Base-by-base conservation (phyloP, 2,113 vertebrate species). In the Onychorhynchus coronatus region DNA sequence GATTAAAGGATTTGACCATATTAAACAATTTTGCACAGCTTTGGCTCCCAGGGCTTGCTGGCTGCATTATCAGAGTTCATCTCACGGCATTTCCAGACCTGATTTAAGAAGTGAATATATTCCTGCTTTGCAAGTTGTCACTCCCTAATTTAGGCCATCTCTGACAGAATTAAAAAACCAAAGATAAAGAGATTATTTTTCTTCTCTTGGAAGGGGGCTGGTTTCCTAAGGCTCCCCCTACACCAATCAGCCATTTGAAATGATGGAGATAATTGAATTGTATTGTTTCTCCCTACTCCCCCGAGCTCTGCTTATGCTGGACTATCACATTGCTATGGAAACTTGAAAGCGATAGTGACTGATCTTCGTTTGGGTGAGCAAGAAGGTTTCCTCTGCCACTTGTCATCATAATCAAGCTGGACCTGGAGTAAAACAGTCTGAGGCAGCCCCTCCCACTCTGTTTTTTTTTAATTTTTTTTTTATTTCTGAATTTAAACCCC, bases 1-100 rank as follows among this genome's bases (percentile, higher is more conserved):
- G 98, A 98, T 98, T 98, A 98, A 98, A 98, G 96, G 97, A 97
- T 97, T 97, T 97, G 96, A 97, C 97, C 94, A 84, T 98, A 98
- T 98, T 98, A 98, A 98, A 98, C 97, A 98, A 97, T 98, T 98
- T 98, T 97, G 96, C 97, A 98, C 97, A 97, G 98, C 97, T 97
- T 97, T 97, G 96, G 97, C 97, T 98, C 96, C 97, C 93, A 97
- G 97, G 98, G 97, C 94, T 97, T 94, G 95, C 93, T 95, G 92
- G 85, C 96, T 95, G 95, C 97, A 80, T 98, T 98, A 98, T 98
- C 96, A 92, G 96, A 96, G 97, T 98, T 98, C 97, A 97, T 97
- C 96, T 83, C 90, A 93, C 74, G 88, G 97, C 96, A 97, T 98
- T 97, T 98, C 97, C 97, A 97, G 97, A 97, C 97, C 96, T 91